Evolutionary conservation across 2,797 vertebrate genomes (phyloP).

Genomic region (Bradypodion pumilum): DNA sequence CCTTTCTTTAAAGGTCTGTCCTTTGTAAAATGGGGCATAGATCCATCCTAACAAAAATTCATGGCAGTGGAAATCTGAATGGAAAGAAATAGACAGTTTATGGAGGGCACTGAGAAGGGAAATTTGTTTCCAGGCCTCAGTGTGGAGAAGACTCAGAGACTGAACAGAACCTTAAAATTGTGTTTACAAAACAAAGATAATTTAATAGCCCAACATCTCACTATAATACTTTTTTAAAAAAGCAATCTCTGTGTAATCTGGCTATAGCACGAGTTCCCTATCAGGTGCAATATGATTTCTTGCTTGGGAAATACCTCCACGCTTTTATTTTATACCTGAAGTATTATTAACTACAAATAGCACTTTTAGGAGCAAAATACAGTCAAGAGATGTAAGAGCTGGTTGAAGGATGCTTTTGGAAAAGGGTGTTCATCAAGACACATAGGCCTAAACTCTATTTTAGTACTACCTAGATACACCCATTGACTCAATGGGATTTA

Average conservation of each 20-base stretch:
- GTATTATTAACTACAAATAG: neutral
- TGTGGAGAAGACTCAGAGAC: constrained; percentile 5
- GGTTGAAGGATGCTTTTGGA: neutral
- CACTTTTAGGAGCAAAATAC: neutral
- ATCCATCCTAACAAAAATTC: neutral
- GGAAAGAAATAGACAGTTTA: neutral
- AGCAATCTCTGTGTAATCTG: neutral
- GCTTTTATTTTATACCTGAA: neutral
- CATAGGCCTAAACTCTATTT: neutral
- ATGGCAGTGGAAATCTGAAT: constrained; percentile 28
- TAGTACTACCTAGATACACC: no score
- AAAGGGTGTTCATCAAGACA: neutral
- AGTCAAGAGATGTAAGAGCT: neutral
- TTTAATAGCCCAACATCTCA: neutral
- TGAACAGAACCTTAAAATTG: neutral
- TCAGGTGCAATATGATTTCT: neutral
- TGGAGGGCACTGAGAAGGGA: neutral
- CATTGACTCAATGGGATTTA: no score
- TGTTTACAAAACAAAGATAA: rapidly evolving
- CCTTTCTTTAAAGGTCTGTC: neutral
- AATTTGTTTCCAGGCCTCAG: neutral
- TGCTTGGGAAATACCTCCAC: neutral
- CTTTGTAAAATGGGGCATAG: neutral
- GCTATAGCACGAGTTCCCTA: neutral
- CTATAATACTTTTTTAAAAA: neutral